Percentiles rank a stretch among this genome's conserved stretches.
Evolutionary conservation across 2,113 vertebrate genomes (phyloP).

Genomic region (Scomber colias): DNA sequence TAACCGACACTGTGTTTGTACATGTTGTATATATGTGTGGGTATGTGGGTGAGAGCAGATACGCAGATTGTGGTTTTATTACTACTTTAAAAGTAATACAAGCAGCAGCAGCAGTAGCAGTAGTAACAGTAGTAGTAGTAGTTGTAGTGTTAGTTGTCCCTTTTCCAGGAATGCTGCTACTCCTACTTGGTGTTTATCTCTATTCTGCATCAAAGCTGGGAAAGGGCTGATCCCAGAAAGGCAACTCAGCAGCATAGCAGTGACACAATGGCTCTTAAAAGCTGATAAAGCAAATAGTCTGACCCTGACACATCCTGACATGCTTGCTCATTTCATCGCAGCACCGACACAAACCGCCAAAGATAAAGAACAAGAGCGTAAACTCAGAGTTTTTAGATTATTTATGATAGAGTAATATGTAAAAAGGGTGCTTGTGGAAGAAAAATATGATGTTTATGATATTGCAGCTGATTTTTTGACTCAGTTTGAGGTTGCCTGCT

Average conservation of each 20-base stretch:
- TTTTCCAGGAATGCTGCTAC: conserved; percentile 43
- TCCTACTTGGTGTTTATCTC: conserved; percentile 1
- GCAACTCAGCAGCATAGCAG: conserved; percentile 39
- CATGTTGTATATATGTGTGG: too few relatives aligned
- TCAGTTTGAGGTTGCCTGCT: background rate
- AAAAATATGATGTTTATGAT: background rate
- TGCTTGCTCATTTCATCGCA: conserved; percentile 15
- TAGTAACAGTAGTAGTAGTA: too few relatives aligned
- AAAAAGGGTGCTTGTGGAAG: background rate
- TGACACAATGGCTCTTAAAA: conserved; percentile 54
- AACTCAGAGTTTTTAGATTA: background rate
- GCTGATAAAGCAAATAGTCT: conserved; percentile 64
- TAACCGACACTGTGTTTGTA: too few relatives aligned
- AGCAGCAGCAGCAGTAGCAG: background rate
- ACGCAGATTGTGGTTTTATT: background rate
- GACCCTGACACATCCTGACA: conserved; percentile 59
- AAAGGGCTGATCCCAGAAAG: conserved; percentile 54
- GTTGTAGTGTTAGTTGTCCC: too few relatives aligned
- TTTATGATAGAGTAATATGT: background rate
- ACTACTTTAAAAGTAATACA: background rate
- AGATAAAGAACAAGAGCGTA: background rate
- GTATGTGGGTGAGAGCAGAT: too few relatives aligned
- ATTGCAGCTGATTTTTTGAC: too few relatives aligned
- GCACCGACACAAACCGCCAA: background rate
- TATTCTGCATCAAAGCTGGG: conserved; percentile 39